Conservation (phyloP, 2,888 invertebrate genomes). For the Drosophila cognata region DNA sequence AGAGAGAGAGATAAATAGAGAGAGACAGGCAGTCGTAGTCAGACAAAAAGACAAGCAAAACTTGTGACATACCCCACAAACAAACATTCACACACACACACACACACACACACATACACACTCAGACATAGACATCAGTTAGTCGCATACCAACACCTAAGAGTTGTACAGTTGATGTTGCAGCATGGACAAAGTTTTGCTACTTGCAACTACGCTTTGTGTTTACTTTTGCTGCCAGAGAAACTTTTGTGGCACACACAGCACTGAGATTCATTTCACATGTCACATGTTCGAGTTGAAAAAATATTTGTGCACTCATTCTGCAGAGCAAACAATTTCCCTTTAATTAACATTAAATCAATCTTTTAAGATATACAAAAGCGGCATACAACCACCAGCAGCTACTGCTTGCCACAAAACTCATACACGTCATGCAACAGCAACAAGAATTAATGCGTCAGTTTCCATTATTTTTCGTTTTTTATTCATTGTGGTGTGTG, state of each 20-base stretch:
- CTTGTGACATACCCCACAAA: constrained; percentile 67
- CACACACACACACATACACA: constrained; percentile 14
- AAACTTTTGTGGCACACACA: constrained; percentile 48
- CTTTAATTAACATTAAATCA: constrained; percentile 76
- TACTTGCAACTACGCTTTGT: constrained; percentile 57
- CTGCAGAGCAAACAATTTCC: constrained; percentile 61
- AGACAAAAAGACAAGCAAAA: constrained; percentile 63
- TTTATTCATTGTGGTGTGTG: neutral
- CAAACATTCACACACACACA: constrained; percentile 18
- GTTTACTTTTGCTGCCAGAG: constrained; percentile 64
- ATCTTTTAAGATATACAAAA: constrained; percentile 49
- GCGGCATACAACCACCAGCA: neutral
- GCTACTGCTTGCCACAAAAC: constrained; percentile 10
- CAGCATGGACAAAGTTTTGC: constrained; percentile 61
- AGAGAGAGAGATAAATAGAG: neutral
- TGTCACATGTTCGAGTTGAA: constrained; percentile 49
- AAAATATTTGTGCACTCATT: constrained; percentile 63
- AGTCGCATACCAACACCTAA: constrained; percentile 47
- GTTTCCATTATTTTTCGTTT: constrained; percentile 27
- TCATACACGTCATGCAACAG: constrained; percentile 10
- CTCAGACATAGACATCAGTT: constrained; percentile 14
- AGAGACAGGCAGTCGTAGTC: constrained; percentile 43
- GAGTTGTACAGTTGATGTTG: constrained; percentile 45
- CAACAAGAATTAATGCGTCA: constrained; percentile 40
- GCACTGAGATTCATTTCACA: constrained; percentile 72